These are phyloP conservation scores for Heliconius hewitsoni DNA, from an alignment of 1,140 invertebrate genomes.

Conservation along the genomic window DNA sequence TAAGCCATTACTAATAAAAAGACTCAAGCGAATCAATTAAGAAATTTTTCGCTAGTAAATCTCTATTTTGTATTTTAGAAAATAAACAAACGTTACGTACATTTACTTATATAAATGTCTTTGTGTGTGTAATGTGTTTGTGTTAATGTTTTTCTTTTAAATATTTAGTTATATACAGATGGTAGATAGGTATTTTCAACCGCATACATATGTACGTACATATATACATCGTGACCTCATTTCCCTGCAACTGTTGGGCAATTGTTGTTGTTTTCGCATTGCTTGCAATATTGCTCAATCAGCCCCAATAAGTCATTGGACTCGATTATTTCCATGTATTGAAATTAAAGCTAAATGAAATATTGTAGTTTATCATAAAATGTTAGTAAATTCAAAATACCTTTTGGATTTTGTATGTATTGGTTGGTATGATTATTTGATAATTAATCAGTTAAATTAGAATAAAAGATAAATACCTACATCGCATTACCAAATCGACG, in stretches of 20 bases:
- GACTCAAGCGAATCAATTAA: too few relatives aligned
- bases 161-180: background rate
- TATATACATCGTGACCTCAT: slow-evolving; percentile 50
- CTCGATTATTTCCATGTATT: slow-evolving; percentile 34
- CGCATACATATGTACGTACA: slow-evolving; percentile 3
- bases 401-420: too few relatives aligned
- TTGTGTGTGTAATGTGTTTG: background rate
- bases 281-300: slow-evolving; percentile 55
- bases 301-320: slow-evolving; percentile 59
- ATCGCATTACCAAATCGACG: too few relatives aligned
- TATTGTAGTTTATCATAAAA: background rate
- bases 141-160: background rate
- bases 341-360: background rate
- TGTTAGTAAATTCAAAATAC: too few relatives aligned
- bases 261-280: slow-evolving; percentile 45
- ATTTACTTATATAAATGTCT: background rate
- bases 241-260: slow-evolving; percentile 61
- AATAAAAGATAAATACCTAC: too few relatives aligned
- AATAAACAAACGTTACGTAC: too few relatives aligned
- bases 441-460: too few relatives aligned
- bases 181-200: slow-evolving; percentile 13
- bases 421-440: too few relatives aligned
- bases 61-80: too few relatives aligned
- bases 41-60: too few relatives aligned
- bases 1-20: too few relatives aligned